Evolutionary conservation across 2,888 invertebrate genomes (phyloP), one percentile per base, ranked within the genome.

Genomic region (Ethmia dodecea): DNA sequence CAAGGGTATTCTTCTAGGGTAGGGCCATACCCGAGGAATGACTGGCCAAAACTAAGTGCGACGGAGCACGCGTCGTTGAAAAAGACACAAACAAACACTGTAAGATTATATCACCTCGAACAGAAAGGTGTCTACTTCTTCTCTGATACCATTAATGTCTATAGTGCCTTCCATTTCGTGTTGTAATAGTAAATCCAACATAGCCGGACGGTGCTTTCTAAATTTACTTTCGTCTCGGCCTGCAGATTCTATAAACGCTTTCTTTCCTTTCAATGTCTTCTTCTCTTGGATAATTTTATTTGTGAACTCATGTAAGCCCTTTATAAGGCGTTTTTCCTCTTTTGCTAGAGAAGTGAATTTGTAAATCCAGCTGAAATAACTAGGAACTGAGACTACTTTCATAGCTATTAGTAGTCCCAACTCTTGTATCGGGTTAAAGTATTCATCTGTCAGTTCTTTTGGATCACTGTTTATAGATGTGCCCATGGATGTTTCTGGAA

Each of bases 41-140:
- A n/a, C n/a, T n/a, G n/a, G n/a, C n/a, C n/a, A n/a, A n/a, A n/a
- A n/a, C n/a, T n/a, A n/a, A n/a, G n/a, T n/a, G n/a, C n/a, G n/a
- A n/a, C n/a, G n/a, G n/a, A n/a, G n/a, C n/a, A n/a, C n/a, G n/a
- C n/a, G n/a, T n/a, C n/a, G n/a, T n/a, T n/a, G n/a, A n/a, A 9
- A 22, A 22, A n/a, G 9, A 20, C 20, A 3, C n/a, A 22, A 22
- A 6, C 6, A 18, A 22, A n/a, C n/a, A 22, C 9, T 22, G 3
- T 20, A 20, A 22, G 8, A 18, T 22, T 22, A n/a, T 2, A n/a
- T 33, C 31, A 81, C 90, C 62, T 88, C 89, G 60, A 90, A 89
- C 88, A 89, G 89, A 45, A 90, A 90, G 0, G 90, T 90, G 38
- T 90, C 89, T 1, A 90, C 90, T 61, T 89, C 89, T 54, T 89